Base-by-base conservation (phyloP, 2,797 vertebrate species). In the Heteromormyrus szaboi region DNA sequence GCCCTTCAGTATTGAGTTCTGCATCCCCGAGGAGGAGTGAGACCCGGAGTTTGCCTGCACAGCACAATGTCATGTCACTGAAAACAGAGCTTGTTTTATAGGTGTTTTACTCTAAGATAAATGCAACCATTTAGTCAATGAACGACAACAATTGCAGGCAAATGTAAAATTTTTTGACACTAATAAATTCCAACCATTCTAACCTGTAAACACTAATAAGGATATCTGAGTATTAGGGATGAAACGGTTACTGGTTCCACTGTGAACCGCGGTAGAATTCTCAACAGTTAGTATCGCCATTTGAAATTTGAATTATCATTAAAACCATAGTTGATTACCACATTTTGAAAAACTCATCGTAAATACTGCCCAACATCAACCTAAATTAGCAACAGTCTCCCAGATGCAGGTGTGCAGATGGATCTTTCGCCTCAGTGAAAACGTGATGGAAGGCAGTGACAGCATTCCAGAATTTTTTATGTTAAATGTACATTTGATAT, bases 1-100 rank as follows among this genome's bases (percentile, higher is more conserved):
- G 22, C 96, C 96, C 90, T 95, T 96, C 88, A 94, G 92, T 87
- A 96, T 89, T 0, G 91, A 68, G 0, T 92, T 89, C 19, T 87
- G 79, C 1, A 88, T 90, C 51, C 90, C 88, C 0, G 89, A 90
- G 53, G 76, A 89, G 2, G 33, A 50, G 85, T 92, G 92, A 41
- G 88, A 88, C 41, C 88, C 89, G 0, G 90, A 84, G 37, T 83
- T 91, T 2, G 91, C 91, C 92, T 92, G 88, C n/a, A 88, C 56
- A 83, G 89, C 85, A 90, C 62, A 62, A 22, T 65, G 46, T 44
- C 22, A 22, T 81, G 12, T 68, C 46, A 72, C 68, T 53, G 22
- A 29, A 76, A 81, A 48, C 62, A 44, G 68, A 9, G 37, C 51
- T 12, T 79, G 22, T 85, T 87, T 85, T 53, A 56, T 41, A 65